Base-by-base conservation (phyloP, 53 echinoderm and acorn worm species). In the Echinarachnius parma region DNA sequence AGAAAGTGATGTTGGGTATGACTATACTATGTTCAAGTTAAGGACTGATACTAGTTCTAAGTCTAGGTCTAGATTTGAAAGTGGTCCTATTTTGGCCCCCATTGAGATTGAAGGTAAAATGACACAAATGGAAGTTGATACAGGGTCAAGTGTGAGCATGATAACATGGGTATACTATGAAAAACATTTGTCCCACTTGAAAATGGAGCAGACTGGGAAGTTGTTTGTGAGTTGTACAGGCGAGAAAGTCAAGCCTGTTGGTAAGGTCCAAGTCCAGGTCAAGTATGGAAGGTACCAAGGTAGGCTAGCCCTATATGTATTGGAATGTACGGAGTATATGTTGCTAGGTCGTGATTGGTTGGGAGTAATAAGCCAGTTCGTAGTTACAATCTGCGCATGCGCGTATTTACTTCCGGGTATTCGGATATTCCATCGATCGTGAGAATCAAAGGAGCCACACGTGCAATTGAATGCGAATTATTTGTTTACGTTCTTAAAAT, bases 241-340 rank as follows among this genome's bases (percentile, higher is more conserved):
- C 7, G 18, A 61, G 21, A 61, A 33, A 7, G 35, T 61, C 8
- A 18, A 61, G 35, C 61, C 61, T 18, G 35, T 34, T 32, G 58
- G 58, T 7, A 58, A 28, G 16, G 58, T 50, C 14, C 52, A 57
- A 28, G 57, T 57, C 25, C 57, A 57, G n/a, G 57, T 61, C 15
- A 61, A 34, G 19, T 61, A 61, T 34, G 61, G 21, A 14, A 61
- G 3, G 35, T 32, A 34, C 21, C 34, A 61, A 34, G 33, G 35
- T 34, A 32, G 35, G 34, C 21, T 61, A 18, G 16, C 15, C 61
- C 21, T 61, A 19, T 61, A 61, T 19, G 61, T 61, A 34, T 3
- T 61, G 19, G 61, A 61, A 34, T 34, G 35, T 34, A 33, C 61
- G n/a, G 61, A 61, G 35, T 61, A 61, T 35, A n/a, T 61, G 35